phyloP scores from a whole-genome alignment of 2,113 vertebrate species.

The Scomber colias region DNA sequence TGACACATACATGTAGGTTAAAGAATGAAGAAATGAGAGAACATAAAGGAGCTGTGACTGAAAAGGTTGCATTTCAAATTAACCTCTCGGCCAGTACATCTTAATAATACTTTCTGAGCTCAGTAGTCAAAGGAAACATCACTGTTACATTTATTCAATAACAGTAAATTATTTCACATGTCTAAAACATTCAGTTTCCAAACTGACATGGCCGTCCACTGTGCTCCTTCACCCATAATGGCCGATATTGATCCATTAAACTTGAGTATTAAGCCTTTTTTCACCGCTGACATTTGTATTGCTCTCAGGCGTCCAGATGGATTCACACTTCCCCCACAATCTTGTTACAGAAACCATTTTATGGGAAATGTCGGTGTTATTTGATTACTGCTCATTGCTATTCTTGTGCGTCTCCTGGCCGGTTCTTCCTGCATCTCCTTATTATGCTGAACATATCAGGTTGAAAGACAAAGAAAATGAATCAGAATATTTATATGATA shows the following conservation, averaged over 20 bases:
- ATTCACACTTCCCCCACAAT: slow-evolving; percentile 76
- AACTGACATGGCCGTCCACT: not conserved
- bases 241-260: slow-evolving; percentile 57
- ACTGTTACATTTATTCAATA: not conserved
- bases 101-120: not conserved
- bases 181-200: not conserved
- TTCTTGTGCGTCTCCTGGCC: slow-evolving; percentile 23
- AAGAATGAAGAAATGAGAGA: not conserved
- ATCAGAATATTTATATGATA: not conserved
- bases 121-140: not conserved
- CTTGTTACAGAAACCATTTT: slow-evolving; percentile 81
- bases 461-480: slow-evolving; percentile 20
- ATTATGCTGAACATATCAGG: slow-evolving; percentile 24
- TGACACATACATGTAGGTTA: slow-evolving; percentile 14
- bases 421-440: slow-evolving; percentile 52
- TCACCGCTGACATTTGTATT: slow-evolving; percentile 61
- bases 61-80: slow-evolving; percentile 6
- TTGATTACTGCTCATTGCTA: slow-evolving; percentile 69
- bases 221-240: slow-evolving; percentile 8
- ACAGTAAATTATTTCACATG: not conserved
- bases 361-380: slow-evolving; percentile 78
- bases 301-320: slow-evolving; percentile 66
- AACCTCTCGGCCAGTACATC: not conserved
- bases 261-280: slow-evolving; percentile 32
- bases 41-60: not conserved